phyloP scores from a whole-genome alignment of 64 coral and sea anemone species.

The Acropora tenuis region DNA sequence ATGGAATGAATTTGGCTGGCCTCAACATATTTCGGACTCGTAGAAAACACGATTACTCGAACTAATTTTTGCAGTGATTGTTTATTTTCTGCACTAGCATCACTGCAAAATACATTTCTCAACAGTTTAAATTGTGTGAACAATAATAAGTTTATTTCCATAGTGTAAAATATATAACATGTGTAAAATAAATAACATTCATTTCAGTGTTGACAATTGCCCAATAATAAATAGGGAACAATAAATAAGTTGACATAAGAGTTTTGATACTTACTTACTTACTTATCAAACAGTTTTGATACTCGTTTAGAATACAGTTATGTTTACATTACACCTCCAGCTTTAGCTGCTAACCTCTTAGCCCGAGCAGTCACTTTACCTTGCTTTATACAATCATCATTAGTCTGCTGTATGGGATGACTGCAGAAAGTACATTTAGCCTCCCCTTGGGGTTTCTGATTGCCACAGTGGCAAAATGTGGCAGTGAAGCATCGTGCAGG shows the following conservation, averaged over 20 bases:
- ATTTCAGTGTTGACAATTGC: background rate
- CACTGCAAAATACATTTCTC: conserved; percentile 17
- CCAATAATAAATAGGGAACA: background rate
- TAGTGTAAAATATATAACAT: background rate
- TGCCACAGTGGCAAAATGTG: conserved; percentile 56
- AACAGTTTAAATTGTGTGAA: conserved; percentile 35
- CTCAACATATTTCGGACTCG: conserved; percentile 8
- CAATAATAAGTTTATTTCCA: background rate
- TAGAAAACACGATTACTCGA: background rate
- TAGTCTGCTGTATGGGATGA: conserved; percentile 39
- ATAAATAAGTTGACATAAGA: background rate
- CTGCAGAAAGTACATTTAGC: too few relatives aligned
- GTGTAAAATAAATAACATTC: conserved; percentile 10
- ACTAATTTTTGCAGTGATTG: background rate
- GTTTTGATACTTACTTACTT: background rate
- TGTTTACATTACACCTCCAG: conserved; percentile 8
- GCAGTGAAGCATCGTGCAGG: conserved; percentile 52
- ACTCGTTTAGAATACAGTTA: background rate
- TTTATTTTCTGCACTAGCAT: background rate
- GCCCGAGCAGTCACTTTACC: conserved; percentile 45
- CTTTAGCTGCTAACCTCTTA: conserved; percentile 28
- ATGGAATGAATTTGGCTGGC: conserved; percentile 4
- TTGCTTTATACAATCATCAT: conserved; percentile 9
- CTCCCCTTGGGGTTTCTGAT: conserved; percentile 37
- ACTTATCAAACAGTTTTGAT: too few relatives aligned